phyloP scores from a whole-genome alignment of 2,888 invertebrate genomes.

The Notodromas monacha region DNA sequence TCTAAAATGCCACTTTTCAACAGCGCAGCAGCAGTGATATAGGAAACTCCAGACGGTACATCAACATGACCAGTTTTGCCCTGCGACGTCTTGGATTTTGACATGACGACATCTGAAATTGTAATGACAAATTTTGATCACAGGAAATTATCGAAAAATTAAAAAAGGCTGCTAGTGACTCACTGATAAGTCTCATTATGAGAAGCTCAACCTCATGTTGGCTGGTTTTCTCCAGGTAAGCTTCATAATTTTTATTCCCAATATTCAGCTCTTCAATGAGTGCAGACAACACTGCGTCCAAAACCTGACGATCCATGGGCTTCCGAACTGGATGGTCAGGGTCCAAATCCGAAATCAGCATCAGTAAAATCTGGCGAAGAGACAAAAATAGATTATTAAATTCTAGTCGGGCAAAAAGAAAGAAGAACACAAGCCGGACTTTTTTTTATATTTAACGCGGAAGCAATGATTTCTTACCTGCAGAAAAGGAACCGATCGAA shows the following conservation, averaged over 20 bases:
- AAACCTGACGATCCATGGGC: slow-evolving; percentile 15
- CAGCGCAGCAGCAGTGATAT: slow-evolving; percentile 32
- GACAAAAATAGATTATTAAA: background rate
- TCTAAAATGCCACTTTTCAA: slow-evolving; percentile 33
- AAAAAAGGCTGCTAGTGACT: slow-evolving; percentile 14
- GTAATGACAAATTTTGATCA: background rate
- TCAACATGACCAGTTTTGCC: too few relatives aligned
- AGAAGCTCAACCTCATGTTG: slow-evolving; percentile 56
- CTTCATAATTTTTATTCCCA: slow-evolving; percentile 10
- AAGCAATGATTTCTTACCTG: slow-evolving; percentile 25
- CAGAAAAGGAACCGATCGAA: slow-evolving; percentile 58
- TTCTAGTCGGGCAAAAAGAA: too few relatives aligned
- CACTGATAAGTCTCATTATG: slow-evolving; percentile 51
- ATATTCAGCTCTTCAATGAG: slow-evolving; percentile 23
- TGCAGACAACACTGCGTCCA: slow-evolving; percentile 37
- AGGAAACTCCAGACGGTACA: slow-evolving; percentile 26
- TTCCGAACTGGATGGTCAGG: background rate
- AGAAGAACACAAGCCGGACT: too few relatives aligned
- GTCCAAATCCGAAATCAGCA: background rate
- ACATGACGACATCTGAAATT: slow-evolving; percentile 32
- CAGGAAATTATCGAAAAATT: background rate
- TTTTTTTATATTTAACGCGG: too few relatives aligned
- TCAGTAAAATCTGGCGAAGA: background rate
- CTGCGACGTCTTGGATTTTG: slow-evolving; percentile 29
- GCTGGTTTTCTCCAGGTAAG: slow-evolving; percentile 24